A percentile compares a stretch with the other conserved stretches of the same genome.
phyloP scores from a whole-genome alignment of 2,888 invertebrate genomes.

The Lasioglossum zephyrum region DNA sequence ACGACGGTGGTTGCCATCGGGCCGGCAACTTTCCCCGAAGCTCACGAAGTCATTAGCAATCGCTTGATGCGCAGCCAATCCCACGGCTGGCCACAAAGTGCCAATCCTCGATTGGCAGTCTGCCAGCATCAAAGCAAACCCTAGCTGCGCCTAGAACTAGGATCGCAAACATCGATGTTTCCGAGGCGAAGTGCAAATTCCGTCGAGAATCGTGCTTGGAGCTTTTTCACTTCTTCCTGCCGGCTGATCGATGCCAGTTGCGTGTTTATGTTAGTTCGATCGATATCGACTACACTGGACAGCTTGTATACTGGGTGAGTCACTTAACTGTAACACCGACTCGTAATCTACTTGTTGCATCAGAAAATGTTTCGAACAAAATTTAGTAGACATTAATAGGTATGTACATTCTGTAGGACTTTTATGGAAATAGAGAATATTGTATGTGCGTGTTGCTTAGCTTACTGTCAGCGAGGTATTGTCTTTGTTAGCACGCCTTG shows the following conservation, averaged over 20 bases:
- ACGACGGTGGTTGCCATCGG: neutral
- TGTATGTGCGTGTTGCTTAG: too few relatives aligned
- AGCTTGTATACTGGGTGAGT: too few relatives aligned
- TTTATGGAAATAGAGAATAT: too few relatives aligned
- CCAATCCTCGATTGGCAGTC: slow-evolving; percentile 5
- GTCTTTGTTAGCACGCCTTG: too few relatives aligned
- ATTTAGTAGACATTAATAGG: too few relatives aligned
- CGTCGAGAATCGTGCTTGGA: neutral
- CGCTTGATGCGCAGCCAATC: neutral
- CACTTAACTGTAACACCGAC: too few relatives aligned
- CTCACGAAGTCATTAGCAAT: slow-evolving; percentile 6
- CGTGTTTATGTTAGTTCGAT: slow-evolving; percentile 20
- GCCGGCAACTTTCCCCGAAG: neutral
- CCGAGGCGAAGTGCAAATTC: neutral
- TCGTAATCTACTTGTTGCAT: too few relatives aligned
- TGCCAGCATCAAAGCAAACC: neutral
- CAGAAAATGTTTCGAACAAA: too few relatives aligned
- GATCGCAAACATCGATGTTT: neutral
- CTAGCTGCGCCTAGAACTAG: neutral
- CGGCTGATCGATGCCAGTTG: slow-evolving; percentile 36
- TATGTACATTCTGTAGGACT: too few relatives aligned
- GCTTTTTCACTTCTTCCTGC: slow-evolving; percentile 8
- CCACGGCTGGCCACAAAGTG: neutral
- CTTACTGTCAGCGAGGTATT: too few relatives aligned
- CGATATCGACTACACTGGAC: too few relatives aligned